These are phyloP conservation scores for Notiomystis cincta DNA, from an alignment of 2,113 vertebrate species.

Conservation along the genomic window DNA sequence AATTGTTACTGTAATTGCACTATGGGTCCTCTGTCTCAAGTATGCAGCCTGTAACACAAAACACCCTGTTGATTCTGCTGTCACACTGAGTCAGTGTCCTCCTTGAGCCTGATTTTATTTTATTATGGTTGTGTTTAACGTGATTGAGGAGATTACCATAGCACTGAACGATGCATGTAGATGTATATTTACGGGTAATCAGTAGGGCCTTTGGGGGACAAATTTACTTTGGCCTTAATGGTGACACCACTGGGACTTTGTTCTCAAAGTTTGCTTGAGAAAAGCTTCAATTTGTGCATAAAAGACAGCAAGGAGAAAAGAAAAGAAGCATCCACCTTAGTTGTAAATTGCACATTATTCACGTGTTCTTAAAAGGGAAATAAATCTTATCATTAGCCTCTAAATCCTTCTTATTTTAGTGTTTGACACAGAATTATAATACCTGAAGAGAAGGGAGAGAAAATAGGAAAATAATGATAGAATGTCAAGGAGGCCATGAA, in stretches of 20 bases:
- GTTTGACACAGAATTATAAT: background rate
- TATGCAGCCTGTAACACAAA: background rate
- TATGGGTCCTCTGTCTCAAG: background rate
- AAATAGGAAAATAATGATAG: background rate
- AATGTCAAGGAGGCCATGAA: background rate
- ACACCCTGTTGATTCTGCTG: background rate
- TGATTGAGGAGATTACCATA: background rate
- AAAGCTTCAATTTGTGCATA: background rate
- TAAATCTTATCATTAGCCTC: background rate
- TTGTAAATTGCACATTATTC: background rate
- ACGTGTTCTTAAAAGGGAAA: background rate
- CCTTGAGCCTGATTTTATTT: background rate
- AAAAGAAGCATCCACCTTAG: background rate
- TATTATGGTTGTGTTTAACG: background rate
- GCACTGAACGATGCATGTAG: background rate
- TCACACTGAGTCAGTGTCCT: background rate
- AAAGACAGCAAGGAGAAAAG: background rate
- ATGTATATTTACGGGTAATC: background rate
- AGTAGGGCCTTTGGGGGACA: background rate
- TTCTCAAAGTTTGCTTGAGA: background rate
- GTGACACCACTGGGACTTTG: background rate
- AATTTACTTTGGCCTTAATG: background rate
- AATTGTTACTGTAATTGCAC: background rate
- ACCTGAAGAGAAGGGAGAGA: background rate
- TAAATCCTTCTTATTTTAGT: background rate